Base-by-base conservation (phyloP, 2,113 vertebrate species). In the Dromaius novaehollandiae region DNA sequence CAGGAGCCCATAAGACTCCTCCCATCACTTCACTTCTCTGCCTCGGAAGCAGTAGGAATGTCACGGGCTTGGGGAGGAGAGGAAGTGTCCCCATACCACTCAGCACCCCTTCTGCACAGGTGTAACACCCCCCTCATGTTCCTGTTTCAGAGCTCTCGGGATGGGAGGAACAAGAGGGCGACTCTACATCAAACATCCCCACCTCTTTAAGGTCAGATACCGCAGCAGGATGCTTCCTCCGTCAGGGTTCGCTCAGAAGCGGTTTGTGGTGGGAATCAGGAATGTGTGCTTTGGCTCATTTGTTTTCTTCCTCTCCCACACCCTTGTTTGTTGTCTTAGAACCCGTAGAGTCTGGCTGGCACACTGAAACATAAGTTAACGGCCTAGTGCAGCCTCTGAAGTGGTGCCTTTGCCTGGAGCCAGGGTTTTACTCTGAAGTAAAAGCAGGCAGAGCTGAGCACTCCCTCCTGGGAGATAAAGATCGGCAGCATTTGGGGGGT, bases 131-230 rank as follows among this genome's bases (percentile, higher is more conserved):
- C 9, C 22, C 4, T 55, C 6, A 0, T 81, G 26, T 89, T 95
- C 83, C 69, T 92, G 15, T 97, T 98, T 48, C 97, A 99, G 99
- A 93, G 99, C 99, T 58, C 98, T 99, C 60, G 99, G 99, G 58
- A 99, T 99, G 99, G 99, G 99, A 42, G 99, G 99, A 86, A 99
- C 99, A 96, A 99, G 99, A 98, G 99, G 99, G 42, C 98, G 99
- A 26, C 99, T 99, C 96, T 99, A 99, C 97, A 99, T 99, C 97
- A 99, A 99, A 97, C 99, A 99, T 61, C 98, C 99, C 13, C 99
- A 99, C 84, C 98, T 99, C 81, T 99, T 99, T 96, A 99, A 99
- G 99, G 99, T 99, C 98, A 97, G 97, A 60, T 46, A 69, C 61
- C 2, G 0, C 77, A 11, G 74, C 71, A 15, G 2, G 85, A 71